A percentile compares a stretch with the other conserved stretches of the same genome.
Evolutionary conservation across 1,140 invertebrate species (phyloP).

Genomic region (Drosophila pseudoananassae): DNA sequence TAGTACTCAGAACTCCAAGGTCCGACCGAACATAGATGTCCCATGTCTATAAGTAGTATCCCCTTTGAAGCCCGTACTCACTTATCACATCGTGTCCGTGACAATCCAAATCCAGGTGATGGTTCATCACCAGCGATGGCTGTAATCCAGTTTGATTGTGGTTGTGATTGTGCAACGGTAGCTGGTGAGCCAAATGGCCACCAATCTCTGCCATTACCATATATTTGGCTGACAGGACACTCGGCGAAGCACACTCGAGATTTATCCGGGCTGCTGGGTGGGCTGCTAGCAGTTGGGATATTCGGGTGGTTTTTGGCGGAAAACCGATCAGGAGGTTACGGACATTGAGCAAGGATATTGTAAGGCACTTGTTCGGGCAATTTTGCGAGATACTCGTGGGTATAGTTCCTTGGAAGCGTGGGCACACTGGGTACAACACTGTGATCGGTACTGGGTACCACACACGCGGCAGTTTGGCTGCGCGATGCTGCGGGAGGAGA

Average conservation of each 20-base stretch:
- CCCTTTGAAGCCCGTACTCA: conserved; percentile 59
- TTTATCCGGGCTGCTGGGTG: conserved; percentile 7
- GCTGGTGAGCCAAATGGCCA: conserved; percentile 86
- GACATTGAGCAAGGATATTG: conserved; percentile 60
- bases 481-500: conserved; percentile 43
- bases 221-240: conserved; percentile 82
- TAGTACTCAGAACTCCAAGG: too few relatives aligned
- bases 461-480: too few relatives aligned
- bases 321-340: conserved; percentile 44
- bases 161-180: conserved; percentile 86
- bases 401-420: neutral
- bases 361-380: conserved; percentile 61
- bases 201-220: conserved; percentile 87
- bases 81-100: conserved; percentile 84
- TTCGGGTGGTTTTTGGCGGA: conserved; percentile 3
- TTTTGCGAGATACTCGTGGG: neutral
- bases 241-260: conserved; percentile 61
- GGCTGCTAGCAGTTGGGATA: conserved; percentile 3
- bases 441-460: neutral
- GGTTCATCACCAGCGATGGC: conserved; percentile 86
- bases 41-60: too few relatives aligned
- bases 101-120: conserved; percentile 85
- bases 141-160: conserved; percentile 85
- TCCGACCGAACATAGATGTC: too few relatives aligned
- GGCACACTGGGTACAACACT: neutral